A percentile compares a stretch with the other conserved stretches of the same genome.
Conservation (phyloP, 2,113 vertebrate genomes). For the Scartelaos histophorus region DNA sequence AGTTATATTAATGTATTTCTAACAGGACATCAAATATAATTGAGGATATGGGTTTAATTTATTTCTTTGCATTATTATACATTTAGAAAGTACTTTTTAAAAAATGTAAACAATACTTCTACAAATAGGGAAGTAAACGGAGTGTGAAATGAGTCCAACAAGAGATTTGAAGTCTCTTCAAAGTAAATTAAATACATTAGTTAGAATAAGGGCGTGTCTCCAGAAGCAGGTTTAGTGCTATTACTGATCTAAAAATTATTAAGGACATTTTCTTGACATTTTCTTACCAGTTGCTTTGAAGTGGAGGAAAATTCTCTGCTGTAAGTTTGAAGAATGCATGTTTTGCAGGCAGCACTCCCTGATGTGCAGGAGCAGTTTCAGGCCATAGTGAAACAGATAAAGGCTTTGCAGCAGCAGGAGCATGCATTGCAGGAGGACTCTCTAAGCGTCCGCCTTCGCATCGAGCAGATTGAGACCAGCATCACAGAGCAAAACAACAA, state of each 20-base stretch:
- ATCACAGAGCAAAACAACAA: slow-evolving; percentile 86
- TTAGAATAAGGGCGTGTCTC: no score
- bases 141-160: no score
- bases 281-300: no score
- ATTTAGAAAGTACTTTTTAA: background rate
- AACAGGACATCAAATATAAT: background rate
- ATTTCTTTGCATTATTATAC: background rate
- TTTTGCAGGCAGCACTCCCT: slow-evolving; percentile 78
- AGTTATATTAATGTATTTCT: no score
- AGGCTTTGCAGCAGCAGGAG: slow-evolving; percentile 83
- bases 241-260: no score
- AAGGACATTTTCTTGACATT: no score
- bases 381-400: slow-evolving; percentile 81
- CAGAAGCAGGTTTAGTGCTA: no score
- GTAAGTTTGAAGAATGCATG: background rate
- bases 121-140: no score
- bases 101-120: background rate
- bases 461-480: slow-evolving; percentile 86
- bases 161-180: no score
- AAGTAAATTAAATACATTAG: no score
- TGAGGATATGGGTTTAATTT: background rate
- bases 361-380: slow-evolving; percentile 83
- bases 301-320: background rate
- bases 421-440: slow-evolving; percentile 87
- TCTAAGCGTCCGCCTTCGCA: slow-evolving; percentile 85